Base-by-base conservation (phyloP, 2,113 vertebrate genomes). In the Callocephalon fimbriatum region DNA sequence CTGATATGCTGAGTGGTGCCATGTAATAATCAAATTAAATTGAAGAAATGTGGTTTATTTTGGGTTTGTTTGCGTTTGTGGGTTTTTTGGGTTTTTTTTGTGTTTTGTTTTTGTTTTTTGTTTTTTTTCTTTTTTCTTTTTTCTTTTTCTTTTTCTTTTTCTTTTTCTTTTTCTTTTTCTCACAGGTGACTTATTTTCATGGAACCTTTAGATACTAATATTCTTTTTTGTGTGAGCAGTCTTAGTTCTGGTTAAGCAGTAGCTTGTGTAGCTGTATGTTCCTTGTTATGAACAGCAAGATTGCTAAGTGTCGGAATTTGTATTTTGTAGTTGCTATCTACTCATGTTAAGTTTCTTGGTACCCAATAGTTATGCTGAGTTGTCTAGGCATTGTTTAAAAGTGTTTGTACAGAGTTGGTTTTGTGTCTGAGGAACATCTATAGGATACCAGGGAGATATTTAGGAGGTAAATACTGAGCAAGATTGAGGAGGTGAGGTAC, bases 181-280 rank as follows among this genome's bases (percentile, higher is more conserved):
- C 48, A 37, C 8, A 53, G 9, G 3, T 40, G 15, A 87, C 66
- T 50, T 82, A 37, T 47, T 88, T 92, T 42, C 9, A 18, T 53
- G 0, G 19, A 44, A 26, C 10, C 62, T 50, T 74, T 62, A 70
- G 61, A 27, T 47, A 23, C 11, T 81, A n/a, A 4, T 40, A 14
- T 14, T 44, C 23, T 73, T 9, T 44, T 3, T 44, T 56, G 14
- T 82, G 2, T 21, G 3, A 35, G 18, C 4, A 61, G 25, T 40
- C 7, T 68, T 44, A 63, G 18, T 44, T 73, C 5, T 45, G 70
- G 45, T 31, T n/a, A 61, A 53, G 58, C 38, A 45, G 26, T 27
- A 47, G 5, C 21, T 82, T 66, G 2, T 21, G 6, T 35, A 51
- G 29, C 5, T 0, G 1, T 29, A 14, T 15, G 2, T 10, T 37